phyloP scores from a whole-genome alignment of 2,888 invertebrate genomes.

The Trissonchulus latispiculum region DNA sequence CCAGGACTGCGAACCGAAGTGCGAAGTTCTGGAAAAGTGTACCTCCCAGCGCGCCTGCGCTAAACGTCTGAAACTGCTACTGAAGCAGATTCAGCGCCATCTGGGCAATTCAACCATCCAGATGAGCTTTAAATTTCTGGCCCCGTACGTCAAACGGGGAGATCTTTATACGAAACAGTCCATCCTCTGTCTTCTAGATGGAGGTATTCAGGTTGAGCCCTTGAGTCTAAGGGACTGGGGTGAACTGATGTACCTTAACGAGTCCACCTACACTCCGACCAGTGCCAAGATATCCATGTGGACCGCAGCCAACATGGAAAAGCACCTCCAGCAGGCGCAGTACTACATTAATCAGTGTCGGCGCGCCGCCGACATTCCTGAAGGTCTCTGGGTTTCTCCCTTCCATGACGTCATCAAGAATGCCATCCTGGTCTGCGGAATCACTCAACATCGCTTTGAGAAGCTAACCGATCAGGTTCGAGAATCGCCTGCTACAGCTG shows the following conservation, averaged over 20 bases:
- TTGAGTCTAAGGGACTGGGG: slow-evolving; percentile 22
- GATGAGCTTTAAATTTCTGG: slow-evolving; percentile 23
- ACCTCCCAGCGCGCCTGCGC: slow-evolving; percentile 3
- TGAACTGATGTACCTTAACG: slow-evolving; percentile 16
- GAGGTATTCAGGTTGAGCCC: slow-evolving; percentile 23
- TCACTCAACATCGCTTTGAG: slow-evolving; percentile 8
- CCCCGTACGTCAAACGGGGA: slow-evolving; percentile 21
- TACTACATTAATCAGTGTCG: slow-evolving; percentile 24
- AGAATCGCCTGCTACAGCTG: too few species aligned
- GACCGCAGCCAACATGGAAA: slow-evolving; percentile 12
- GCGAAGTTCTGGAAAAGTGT: slow-evolving; percentile 13
- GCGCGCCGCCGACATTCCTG: slow-evolving; percentile 6
- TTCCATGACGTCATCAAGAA: slow-evolving; percentile 24
- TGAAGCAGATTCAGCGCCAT: slow-evolving; percentile 12
- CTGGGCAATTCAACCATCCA: slow-evolving; percentile 4
- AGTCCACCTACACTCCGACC: neutral
- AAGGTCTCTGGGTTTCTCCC: slow-evolving; percentile 18
- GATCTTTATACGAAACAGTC: slow-evolving; percentile 23
- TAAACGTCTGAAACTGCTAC: neutral
- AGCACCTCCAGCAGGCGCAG: slow-evolving; percentile 20
- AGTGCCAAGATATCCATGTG: neutral
- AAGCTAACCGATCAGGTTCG: neutral
- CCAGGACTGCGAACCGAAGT: slow-evolving; percentile 23
- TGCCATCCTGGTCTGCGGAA: neutral
- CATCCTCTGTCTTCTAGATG: slow-evolving; percentile 18